Percentiles rank a stretch among this genome's conserved stretches.
phyloP scores from a whole-genome alignment of 2,888 invertebrate genomes.

The Aspidapion aeneum region DNA sequence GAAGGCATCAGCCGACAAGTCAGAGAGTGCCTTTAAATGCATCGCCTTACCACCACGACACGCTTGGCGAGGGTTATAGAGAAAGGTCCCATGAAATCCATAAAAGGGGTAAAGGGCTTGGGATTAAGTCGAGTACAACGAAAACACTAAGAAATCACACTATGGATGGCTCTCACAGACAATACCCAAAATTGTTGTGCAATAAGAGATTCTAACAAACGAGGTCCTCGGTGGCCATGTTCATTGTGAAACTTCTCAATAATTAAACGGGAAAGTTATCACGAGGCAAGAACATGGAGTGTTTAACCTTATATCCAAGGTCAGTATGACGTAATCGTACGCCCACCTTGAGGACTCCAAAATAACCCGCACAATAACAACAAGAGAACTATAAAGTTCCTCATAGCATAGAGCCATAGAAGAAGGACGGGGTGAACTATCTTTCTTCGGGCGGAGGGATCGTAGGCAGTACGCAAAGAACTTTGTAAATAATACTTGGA shows the following conservation, averaged over 20 bases:
- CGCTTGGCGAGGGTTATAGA: conserved; percentile 17
- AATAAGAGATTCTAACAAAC: conserved; percentile 8
- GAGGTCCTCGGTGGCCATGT: too few relatives aligned
- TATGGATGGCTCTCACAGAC: conserved; percentile 5
- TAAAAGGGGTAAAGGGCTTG: conserved; percentile 21
- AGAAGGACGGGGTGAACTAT: not conserved
- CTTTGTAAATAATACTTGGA: not conserved
- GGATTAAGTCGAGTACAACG: conserved; percentile 22
- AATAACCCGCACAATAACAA: not conserved
- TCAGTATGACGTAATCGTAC: not conserved
- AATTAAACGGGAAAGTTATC: not conserved
- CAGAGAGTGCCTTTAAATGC: conserved; percentile 31
- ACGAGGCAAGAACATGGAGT: not conserved
- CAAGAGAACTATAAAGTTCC: not conserved
- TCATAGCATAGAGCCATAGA: not conserved
- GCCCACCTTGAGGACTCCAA: not conserved
- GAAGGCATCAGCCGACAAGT: too few relatives aligned
- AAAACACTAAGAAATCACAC: conserved; percentile 20
- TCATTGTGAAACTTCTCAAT: not conserved
- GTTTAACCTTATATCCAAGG: not conserved
- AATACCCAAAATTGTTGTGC: conserved; percentile 15
- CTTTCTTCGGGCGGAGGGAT: not conserved
- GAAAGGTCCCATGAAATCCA: too few relatives aligned
- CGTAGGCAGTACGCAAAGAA: conserved; percentile 1
- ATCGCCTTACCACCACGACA: conserved; percentile 27